Conservation (phyloP, 2,888 invertebrate genomes). For the Temnothorax rugatulus region DNA sequence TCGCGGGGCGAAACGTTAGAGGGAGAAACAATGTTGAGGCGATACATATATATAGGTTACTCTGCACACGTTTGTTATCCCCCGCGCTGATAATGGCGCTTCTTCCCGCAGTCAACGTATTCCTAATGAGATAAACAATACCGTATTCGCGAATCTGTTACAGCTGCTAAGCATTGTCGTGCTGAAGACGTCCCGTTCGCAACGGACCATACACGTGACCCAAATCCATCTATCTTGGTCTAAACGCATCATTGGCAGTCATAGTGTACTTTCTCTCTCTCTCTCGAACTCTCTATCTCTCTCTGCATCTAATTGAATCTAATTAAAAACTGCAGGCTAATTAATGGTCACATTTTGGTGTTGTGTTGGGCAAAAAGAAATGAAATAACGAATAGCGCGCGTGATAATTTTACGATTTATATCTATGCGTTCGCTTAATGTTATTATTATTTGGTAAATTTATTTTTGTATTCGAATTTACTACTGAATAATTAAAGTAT, state of each 20-base stretch:
- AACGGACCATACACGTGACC: slow-evolving; percentile 63
- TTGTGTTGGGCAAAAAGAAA: neutral
- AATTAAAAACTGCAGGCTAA: slow-evolving; percentile 42
- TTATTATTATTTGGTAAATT: neutral
- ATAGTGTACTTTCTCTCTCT: slow-evolving; percentile 5
- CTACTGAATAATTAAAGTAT: neutral
- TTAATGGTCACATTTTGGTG: neutral
- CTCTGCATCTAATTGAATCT: slow-evolving; percentile 25
- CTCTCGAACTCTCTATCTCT: neutral
- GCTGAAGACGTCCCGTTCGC: slow-evolving; percentile 60
- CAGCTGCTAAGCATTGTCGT: slow-evolving; percentile 64
- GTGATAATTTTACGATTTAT: neutral
- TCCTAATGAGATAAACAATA: slow-evolving; percentile 74
- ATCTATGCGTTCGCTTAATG: neutral
- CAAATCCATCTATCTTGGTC: slow-evolving; percentile 59
- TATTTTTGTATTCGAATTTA: neutral
- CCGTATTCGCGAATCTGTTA: slow-evolving; percentile 58
- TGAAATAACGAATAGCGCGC: neutral
- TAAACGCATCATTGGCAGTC: slow-evolving; percentile 48
- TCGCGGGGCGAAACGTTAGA: slow-evolving; percentile 4
- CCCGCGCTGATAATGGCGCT: slow-evolving; percentile 66
- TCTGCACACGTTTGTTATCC: slow-evolving; percentile 69
- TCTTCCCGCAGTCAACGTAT: slow-evolving; percentile 70
- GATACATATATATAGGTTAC: slow-evolving; percentile 45
- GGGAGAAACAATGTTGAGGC: slow-evolving; percentile 1